Evolutionary conservation across 2,888 invertebrate genomes (phyloP), one percentile per base, ranked within the genome.

Genomic region (Philonicus albiceps): DNA sequence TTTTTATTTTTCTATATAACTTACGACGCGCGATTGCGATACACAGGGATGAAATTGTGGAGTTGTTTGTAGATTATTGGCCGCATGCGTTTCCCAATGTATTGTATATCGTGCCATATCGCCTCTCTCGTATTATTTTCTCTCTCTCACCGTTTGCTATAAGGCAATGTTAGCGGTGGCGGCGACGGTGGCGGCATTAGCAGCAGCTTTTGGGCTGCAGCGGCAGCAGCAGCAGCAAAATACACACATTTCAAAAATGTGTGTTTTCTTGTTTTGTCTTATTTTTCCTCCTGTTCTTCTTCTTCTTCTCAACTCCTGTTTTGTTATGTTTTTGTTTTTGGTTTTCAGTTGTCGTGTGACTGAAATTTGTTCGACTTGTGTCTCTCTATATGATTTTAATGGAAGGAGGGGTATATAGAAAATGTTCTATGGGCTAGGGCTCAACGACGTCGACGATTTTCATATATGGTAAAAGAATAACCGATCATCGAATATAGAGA

Each of bases 401-500:
- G 19, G 31, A 37, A 34, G 81, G 81, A 64, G 64, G 81, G 81
- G 81, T 81, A 81, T 64, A 55, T 55, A 64, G 37, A 6, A 37
- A 19, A 7, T 64, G n/a, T n/a, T 49, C 49, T 49, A 49, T 3
- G 6, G 6, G 13, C 16, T 16, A 43, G 49, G 30, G 22, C 55
- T 19, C 22, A 64, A 64, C 64, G 64, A 64, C 53, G 22, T 27
- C 72, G 75, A 49, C 49, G 49, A 49, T 49, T 22, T 73, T 86
- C 64, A 72, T 81, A 83, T 75, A 83, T 76, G 64, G 75, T 37
- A 74, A 73, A 81, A 78, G 85, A 78, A 85, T 78, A 85, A 80
- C 40, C 83, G 72, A 86, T 86, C 86, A 81, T 86, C 78, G 81
- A 86, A 86, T 80, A 80, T 85, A 73, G 78, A 87, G 78, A 87